phyloP scores from a whole-genome alignment of 2,797 vertebrate species.

The Valencia hispanica region DNA sequence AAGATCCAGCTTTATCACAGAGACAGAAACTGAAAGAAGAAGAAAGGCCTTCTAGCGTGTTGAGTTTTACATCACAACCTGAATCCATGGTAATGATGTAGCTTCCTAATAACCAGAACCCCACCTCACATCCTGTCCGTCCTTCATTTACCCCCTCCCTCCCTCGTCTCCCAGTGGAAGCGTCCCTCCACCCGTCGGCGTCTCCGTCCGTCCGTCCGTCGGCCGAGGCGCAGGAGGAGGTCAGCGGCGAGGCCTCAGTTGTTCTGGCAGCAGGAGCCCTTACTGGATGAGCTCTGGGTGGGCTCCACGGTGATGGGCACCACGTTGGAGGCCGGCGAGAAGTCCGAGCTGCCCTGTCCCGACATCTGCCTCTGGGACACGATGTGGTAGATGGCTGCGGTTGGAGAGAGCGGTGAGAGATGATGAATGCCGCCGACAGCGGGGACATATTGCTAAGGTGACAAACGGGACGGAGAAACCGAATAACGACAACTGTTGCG shows the following conservation, averaged over 20 bases:
- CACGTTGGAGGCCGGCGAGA: constrained; percentile 84
- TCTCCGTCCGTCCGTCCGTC: constrained; percentile 30
- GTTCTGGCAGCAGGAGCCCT: constrained; percentile 84
- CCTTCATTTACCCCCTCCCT: constrained; percentile 16
- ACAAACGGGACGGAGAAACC: constrained; percentile 55
- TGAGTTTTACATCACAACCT: constrained; percentile 36
- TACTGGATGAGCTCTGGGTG: constrained; percentile 79
- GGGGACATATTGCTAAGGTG: constrained; percentile 65
- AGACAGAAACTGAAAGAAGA: constrained; percentile 45
- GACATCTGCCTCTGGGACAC: constrained; percentile 90
- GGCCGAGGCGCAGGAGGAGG: constrained; percentile 53
- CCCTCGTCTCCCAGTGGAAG: constrained; percentile 15
- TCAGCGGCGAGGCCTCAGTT: constrained; percentile 77
- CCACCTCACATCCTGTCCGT: constrained; percentile 13
- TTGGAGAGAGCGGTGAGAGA: constrained; percentile 31
- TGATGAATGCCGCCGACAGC: constrained; percentile 53
- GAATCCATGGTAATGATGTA: constrained; percentile 58
- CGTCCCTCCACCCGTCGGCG: constrained; percentile 52
- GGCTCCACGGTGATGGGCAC: constrained; percentile 89
- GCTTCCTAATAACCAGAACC: no score
- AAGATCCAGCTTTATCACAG: constrained; percentile 35
- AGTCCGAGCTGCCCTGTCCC: constrained; percentile 79
- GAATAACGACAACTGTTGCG: constrained; percentile 66
- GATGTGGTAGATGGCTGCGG: constrained; percentile 88
- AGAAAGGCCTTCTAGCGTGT: constrained; percentile 37